Base-by-base conservation (phyloP, 1,140 invertebrate genomes). In the Pissodes strobi region DNA sequence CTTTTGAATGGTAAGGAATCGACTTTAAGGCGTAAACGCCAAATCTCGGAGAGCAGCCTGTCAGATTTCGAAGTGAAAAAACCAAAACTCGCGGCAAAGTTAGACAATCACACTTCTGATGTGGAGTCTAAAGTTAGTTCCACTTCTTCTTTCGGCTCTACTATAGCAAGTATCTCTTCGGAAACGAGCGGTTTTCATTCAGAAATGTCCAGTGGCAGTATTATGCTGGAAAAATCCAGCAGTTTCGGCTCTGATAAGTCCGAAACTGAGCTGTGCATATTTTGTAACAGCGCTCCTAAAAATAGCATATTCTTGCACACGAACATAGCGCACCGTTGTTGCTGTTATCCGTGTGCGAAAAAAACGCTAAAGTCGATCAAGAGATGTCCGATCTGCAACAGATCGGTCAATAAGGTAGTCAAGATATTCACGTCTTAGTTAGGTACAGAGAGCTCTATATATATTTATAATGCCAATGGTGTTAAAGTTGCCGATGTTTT, bases 231-330 rank as follows among this genome's bases (percentile, higher is more conserved):
- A 23, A 51, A 41, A 19, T 41, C 41, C 25, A 66, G 43, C 17
- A 52, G 30, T 19, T 23, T 39, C 0, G 46, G 49, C 10, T 39
- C 15, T 13, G 53, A 58, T 9, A 64, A 62, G 39, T 56, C 51
- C 2, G 70, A 62, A 6, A 23, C 51, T 37, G 81, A 83, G 59
- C 66, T 81, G 70, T 89, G 87, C 73, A 82, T 86, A 17, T 79
- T 84, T 22, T 89, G 87, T 69, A 79, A 80, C 3, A 71, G 76
- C 0, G 81, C 80, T 21, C 85, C 85, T 0, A 87, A 87, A 70
- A 83, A 87, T 57, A 85, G 84, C 2, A 82, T 85, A 10, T 88
- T 88, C 69, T 81, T 87, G 1, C 87, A 89, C 69, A 84, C 85
- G 0, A 80, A 80, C 9, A 83, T 83, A 38, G 82, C 80, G 0